Conservation (phyloP, 30 jellyfish, hydroid and myxozoan genomes). For the Phacellophora camtschatica region DNA sequence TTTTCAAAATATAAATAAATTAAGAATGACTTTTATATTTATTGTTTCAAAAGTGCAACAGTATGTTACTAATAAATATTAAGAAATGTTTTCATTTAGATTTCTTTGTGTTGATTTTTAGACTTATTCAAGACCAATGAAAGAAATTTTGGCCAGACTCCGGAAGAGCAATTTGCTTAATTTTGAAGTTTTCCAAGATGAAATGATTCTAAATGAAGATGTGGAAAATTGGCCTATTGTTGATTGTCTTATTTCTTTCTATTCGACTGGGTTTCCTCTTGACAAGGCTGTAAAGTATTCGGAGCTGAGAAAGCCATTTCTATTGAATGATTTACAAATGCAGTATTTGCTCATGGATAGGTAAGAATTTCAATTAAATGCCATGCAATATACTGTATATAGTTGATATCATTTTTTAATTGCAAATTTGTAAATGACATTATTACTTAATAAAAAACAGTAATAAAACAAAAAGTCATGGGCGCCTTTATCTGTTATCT, state of each 20-base stretch:
- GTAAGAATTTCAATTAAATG: slow-evolving; percentile 4
- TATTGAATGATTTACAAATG: slow-evolving; percentile 84
- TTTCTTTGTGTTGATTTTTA: background rate
- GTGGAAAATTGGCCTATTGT: slow-evolving; percentile 99
- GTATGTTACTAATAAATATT: background rate
- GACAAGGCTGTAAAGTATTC: slow-evolving; percentile 93
- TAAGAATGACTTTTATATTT: no score
- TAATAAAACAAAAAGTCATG: no score
- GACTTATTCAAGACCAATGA: slow-evolving; percentile 97
- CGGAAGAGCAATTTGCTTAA: slow-evolving; percentile 66
- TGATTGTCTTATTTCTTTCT: slow-evolving; percentile 90
- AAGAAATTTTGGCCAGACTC: slow-evolving; percentile 87
- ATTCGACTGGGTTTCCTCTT: slow-evolving; percentile 95
- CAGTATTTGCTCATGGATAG: slow-evolving; percentile 92
- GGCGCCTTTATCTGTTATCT: no score
- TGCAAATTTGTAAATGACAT: no score
- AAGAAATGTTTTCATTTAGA: background rate
- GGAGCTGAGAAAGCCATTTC: slow-evolving; percentile 89
- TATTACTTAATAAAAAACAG: no score
- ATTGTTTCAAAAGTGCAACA: background rate
- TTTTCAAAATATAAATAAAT: no score
- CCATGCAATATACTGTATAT: background rate
- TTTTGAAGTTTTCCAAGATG: slow-evolving; percentile 96
- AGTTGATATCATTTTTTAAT: background rate
- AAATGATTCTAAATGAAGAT: slow-evolving; percentile 81